These are phyloP conservation scores for Meteorus colon DNA, from an alignment of 2,888 invertebrate genomes.

Conservation along the genomic window DNA sequence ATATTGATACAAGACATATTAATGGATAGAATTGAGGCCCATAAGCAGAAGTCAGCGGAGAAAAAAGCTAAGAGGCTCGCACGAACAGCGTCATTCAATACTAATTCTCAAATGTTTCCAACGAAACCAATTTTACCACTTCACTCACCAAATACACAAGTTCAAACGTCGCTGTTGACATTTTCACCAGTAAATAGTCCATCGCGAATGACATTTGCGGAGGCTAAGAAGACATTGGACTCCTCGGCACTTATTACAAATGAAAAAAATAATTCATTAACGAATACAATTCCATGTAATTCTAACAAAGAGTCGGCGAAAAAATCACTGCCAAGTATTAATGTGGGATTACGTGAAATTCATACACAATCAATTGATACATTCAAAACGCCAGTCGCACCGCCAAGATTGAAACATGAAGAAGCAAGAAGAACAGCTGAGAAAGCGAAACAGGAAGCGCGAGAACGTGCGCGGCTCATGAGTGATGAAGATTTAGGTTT, in stretches of 20 bases:
- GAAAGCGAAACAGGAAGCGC: conserved; percentile 78
- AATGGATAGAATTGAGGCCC: conserved; percentile 84
- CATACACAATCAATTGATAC: conserved; percentile 60
- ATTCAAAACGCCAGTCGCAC: conserved; percentile 76
- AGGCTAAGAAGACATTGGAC: conserved; percentile 58
- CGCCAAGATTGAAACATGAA: conserved; percentile 74
- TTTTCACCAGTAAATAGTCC: conserved; percentile 60
- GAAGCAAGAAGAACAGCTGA: conserved; percentile 75
- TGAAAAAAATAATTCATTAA: conserved; percentile 29
- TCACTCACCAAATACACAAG: conserved; percentile 35
- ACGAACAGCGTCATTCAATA: conserved; percentile 74
- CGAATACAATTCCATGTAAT: conserved; percentile 29
- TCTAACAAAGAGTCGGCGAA: conserved; percentile 34
- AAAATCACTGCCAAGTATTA: conserved; percentile 23
- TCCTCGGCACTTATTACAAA: conserved; percentile 23
- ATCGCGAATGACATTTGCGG: conserved; percentile 60
- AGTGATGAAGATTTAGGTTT: conserved; percentile 84
- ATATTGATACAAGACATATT: conserved; percentile 88
- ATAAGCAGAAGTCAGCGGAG: conserved; percentile 79
- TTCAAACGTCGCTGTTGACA: conserved; percentile 62
- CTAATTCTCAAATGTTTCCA: conserved; percentile 53
- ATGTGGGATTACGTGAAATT: conserved; percentile 22
- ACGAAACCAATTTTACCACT: conserved; percentile 50
- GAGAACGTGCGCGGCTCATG: conserved; percentile 80
- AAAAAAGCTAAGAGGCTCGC: conserved; percentile 78